A percentile compares a stretch with the other conserved stretches of the same genome.
Conservation (phyloP, 2,113 vertebrate genomes). For the Rhinolophus ferrumequinum region DNA sequence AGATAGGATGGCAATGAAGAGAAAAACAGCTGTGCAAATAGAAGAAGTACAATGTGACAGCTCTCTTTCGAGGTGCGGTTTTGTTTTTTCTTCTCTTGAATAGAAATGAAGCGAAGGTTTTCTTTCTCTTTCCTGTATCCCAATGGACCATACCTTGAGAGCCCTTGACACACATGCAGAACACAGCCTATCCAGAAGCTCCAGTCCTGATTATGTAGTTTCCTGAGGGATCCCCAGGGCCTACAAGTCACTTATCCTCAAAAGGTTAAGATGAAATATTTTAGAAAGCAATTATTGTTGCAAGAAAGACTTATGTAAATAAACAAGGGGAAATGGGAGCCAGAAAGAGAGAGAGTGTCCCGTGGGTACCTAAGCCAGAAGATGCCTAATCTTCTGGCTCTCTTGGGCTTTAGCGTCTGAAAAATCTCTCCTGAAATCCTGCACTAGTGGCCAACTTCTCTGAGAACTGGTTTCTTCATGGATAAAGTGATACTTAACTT, state of each 20-base stretch:
- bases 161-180: not conserved
- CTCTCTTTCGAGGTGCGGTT: not conserved
- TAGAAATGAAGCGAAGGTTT: not conserved
- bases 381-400: not conserved
- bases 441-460: not conserved
- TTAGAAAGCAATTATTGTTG: constrained; percentile 1
- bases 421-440: not conserved
- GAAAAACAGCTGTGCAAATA: constrained; percentile 1
- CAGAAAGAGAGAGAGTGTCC: not conserved
- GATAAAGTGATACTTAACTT: not conserved
- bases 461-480: not conserved
- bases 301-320: not conserved
- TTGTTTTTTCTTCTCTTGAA: not conserved
- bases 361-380: not conserved
- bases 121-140: not conserved
- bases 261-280: constrained; percentile 10
- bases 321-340: not conserved
- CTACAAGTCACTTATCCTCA: not conserved
- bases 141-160: not conserved
- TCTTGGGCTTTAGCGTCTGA: not conserved
- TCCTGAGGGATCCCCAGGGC: not conserved
- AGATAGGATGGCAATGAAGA: not conserved
- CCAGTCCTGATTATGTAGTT: not conserved
- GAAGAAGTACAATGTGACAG: not conserved
- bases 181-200: not conserved